Evolutionary conservation across 53 echinoderm and acorn worm genomes (phyloP).

Genomic region (Henricia sp.): DNA sequence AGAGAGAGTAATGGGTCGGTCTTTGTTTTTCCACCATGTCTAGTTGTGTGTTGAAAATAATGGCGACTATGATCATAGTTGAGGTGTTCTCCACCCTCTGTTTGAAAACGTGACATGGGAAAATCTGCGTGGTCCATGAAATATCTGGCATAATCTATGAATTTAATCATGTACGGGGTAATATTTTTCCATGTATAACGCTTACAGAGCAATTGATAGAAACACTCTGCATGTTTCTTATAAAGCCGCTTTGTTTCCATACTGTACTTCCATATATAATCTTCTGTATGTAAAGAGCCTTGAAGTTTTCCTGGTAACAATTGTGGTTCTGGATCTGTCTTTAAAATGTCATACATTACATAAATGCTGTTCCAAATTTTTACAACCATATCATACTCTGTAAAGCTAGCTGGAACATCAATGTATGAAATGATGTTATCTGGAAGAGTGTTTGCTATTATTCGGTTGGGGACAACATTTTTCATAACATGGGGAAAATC

Average conservation of each 20-base stretch:
- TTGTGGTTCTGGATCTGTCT: constrained; percentile 9
- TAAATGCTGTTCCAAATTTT: constrained; percentile 64
- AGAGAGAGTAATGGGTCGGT: constrained; percentile 49
- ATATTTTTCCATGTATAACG: constrained; percentile 56
- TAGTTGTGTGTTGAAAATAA: constrained; percentile 74
- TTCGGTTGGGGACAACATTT: constrained; percentile 50
- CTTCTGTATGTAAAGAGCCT: constrained; percentile 34
- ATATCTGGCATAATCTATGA: constrained; percentile 64
- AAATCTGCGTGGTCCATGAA: constrained; percentile 64
- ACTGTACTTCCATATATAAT: constrained; percentile 65
- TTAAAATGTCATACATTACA: constrained; percentile 45
- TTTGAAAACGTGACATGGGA: constrained; percentile 56
- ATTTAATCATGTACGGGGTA: constrained; percentile 80
- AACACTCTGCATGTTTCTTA: constrained; percentile 63
- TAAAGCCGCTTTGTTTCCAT: neutral
- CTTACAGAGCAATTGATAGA: constrained; percentile 65
- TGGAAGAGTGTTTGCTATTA: neutral
- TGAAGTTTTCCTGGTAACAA: constrained; percentile 31
- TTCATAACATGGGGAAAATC: constrained; percentile 41
- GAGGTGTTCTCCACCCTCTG: constrained; percentile 79
- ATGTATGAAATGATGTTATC: neutral
- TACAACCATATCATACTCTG: neutral
- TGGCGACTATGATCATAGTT: constrained; percentile 66
- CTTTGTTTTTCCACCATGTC: constrained; percentile 66
- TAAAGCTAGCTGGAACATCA: neutral